Percentiles rank a stretch among this genome's conserved stretches.
phyloP scores from a whole-genome alignment of 2,113 vertebrate species.

The Sula dactylatra region DNA sequence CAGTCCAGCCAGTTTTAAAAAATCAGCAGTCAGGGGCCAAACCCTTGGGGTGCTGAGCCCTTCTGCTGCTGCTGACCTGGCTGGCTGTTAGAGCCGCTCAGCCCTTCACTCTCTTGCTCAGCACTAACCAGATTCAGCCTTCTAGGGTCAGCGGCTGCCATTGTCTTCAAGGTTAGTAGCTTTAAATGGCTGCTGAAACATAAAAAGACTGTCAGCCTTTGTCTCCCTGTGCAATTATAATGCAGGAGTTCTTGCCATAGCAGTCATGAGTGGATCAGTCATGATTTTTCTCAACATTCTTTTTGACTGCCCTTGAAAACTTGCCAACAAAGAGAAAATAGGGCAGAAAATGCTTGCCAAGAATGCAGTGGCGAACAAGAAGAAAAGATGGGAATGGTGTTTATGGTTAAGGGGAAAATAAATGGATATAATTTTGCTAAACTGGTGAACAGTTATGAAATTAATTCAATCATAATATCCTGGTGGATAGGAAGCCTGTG shows the following conservation, averaged over 20 bases:
- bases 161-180: conserved; percentile 17
- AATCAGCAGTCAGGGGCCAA: neutral
- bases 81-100: neutral
- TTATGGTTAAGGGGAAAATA: neutral
- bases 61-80: neutral
- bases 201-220: neutral
- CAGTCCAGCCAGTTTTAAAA: neutral
- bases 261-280: neutral
- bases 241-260: neutral
- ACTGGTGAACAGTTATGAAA: neutral
- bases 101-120: neutral
- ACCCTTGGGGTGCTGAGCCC: neutral
- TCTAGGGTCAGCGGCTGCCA: neutral
- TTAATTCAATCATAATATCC: neutral
- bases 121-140: neutral
- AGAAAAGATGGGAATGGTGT: neutral
- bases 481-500: neutral
- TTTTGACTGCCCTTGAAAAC: neutral
- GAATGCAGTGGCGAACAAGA: neutral
- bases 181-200: neutral
- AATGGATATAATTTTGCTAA: neutral
- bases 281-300: neutral
- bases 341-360: neutral
- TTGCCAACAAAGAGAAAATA: neutral
- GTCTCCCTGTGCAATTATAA: neutral